Evolutionary conservation across 2,888 invertebrate genomes (phyloP), one percentile per base, ranked within the genome.

Genomic region (Drosophila dives): DNA sequence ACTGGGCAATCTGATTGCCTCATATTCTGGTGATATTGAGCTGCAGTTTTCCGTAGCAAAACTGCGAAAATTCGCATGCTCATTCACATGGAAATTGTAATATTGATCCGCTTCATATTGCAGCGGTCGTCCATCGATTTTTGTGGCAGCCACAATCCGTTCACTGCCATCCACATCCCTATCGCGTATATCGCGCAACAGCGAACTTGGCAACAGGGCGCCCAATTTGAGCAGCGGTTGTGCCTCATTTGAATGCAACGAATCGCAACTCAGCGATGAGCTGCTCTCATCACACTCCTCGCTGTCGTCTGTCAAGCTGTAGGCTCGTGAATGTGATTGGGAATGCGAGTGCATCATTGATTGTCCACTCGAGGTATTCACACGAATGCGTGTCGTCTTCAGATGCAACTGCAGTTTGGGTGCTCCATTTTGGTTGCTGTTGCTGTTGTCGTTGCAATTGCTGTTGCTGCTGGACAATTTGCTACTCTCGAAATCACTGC

Each of bases 71-170:
- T 91, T 91, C 15, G 87, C 92, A 50, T 91, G 90, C 91, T 97
- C 97, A 91, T 97, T 96, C 75, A 97, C 93, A 93, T 97, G 97
- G 91, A 97, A 97, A 91, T 96, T 95, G 91, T 96, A 97, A 93
- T 95, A 97, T 92, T 95, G 95, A 93, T 97, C 97, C 86, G 96
- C 95, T 90, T 96, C 96, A 90, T 95, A 96, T 83, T 87, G 91
- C 56, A 91, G 81, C 3, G 92, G 84, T 72, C 91, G 82, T 6
- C 91, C 91, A 73, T 91, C 85, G 75, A 91, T 89, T 70, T 89
- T 91, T n/a, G 83, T 86, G 32, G 89, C 86, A 17, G 79, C 72
- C 53, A 87, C 79, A 26, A 81, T 79, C 72, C 81, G 34, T 26
- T 32, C 53, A 23, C 20, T 45, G 11, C 40, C 51, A 10, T 23